phyloP scores from a whole-genome alignment of 2,797 vertebrate species.

The Odontamblyopus lacepedii region DNA sequence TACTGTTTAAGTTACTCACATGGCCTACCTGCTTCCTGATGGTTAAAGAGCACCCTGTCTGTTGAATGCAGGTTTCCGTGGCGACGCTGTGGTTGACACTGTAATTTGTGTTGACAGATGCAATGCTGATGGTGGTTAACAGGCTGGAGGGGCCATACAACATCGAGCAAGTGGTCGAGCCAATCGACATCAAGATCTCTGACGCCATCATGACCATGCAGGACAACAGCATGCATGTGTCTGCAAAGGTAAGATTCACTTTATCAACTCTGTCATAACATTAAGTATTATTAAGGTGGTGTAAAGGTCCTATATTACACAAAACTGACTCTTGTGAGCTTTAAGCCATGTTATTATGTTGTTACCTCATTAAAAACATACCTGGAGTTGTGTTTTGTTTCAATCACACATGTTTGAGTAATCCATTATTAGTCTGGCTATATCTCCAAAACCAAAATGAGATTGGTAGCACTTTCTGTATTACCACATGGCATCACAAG shows the following conservation, averaged over 20 bases:
- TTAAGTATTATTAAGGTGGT: too few relatives aligned
- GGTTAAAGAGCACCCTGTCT: conserved; percentile 9
- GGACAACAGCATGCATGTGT: conserved; percentile 95
- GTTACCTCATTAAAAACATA: too few relatives aligned
- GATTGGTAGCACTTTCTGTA: too few relatives aligned
- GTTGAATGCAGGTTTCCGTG: conserved; percentile 5
- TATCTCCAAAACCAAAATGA: too few relatives aligned
- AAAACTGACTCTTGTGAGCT: too few relatives aligned
- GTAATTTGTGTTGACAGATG: conserved; percentile 81
- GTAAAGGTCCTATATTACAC: too few relatives aligned
- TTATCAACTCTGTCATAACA: neutral
- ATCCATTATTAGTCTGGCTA: too few relatives aligned
- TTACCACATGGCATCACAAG: too few relatives aligned
- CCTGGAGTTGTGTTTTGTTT: too few relatives aligned
- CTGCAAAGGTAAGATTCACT: conserved; percentile 84
- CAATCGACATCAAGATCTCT: conserved; percentile 97
- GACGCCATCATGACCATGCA: conserved; percentile 98
- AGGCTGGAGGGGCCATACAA: conserved; percentile 92
- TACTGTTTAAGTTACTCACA: neutral
- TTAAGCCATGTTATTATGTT: too few relatives aligned
- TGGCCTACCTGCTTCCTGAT: neutral
- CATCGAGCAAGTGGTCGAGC: conserved; percentile 93
- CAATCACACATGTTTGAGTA: too few relatives aligned
- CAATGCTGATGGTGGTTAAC: conserved; percentile 94
- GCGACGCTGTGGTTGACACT: conserved; percentile 33